phyloP scores from a whole-genome alignment of 1,140 invertebrate species.

The Heliothis virescens region DNA sequence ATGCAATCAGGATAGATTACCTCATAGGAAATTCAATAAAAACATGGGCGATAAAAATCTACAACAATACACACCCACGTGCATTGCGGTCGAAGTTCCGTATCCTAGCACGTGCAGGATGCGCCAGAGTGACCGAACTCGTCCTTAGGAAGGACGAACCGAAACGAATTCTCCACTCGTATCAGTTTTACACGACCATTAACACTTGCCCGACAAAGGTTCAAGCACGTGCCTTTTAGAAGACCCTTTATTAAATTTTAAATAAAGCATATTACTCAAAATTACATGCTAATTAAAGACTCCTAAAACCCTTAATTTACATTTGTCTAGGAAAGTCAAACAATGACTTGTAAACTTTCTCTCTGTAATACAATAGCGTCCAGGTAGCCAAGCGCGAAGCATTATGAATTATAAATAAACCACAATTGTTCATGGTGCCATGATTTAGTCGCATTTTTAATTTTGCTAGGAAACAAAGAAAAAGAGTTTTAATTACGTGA shows the following conservation, averaged over 20 bases:
- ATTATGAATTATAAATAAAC: constrained; percentile 72
- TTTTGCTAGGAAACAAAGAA: constrained; percentile 58
- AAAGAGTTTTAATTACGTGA: constrained; percentile 50
- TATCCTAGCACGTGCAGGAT: constrained; percentile 43
- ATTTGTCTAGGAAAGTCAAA: constrained; percentile 44
- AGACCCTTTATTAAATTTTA: constrained; percentile 6
- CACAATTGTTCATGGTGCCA: constrained; percentile 59
- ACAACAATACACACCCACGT: constrained; percentile 29
- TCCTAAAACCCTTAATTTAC: constrained; percentile 32
- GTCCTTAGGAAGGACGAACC: constrained; percentile 49
- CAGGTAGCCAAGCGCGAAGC: constrained; percentile 62
- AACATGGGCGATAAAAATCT: constrained; percentile 7
- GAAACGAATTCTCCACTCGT: constrained; percentile 17
- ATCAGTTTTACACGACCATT: constrained; percentile 17
- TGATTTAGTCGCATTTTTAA: constrained; percentile 68
- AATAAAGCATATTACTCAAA: constrained; percentile 13
- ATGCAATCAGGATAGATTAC: neutral
- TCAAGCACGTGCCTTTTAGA: neutral
- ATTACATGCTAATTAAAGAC: constrained; percentile 38
- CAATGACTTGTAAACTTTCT: constrained; percentile 49
- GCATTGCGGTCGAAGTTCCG: neutral
- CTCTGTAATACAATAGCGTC: constrained; percentile 44
- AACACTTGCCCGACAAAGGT: constrained; percentile 12
- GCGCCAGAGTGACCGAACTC: constrained; percentile 41
- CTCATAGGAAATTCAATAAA: neutral